Evolutionary conservation across 2,888 invertebrate genomes (phyloP).

Genomic region (Thelaira solivaga): DNA sequence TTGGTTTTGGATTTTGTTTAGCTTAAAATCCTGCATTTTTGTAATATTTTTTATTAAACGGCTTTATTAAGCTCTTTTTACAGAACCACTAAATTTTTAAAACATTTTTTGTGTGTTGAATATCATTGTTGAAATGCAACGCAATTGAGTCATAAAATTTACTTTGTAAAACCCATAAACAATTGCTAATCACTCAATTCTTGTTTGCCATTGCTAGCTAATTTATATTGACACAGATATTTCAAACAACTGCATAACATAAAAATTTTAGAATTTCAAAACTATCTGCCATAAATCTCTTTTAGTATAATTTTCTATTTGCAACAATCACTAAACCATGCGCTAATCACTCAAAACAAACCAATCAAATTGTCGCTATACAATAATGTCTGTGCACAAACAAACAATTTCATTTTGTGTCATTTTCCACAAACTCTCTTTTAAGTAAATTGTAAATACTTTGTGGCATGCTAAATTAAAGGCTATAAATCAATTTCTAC

Average conservation of each 20-base stretch:
- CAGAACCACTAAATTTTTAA: too few species aligned
- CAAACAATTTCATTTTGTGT: not conserved
- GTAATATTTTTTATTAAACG: too few species aligned
- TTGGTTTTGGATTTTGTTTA: too few species aligned
- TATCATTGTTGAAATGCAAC: too few species aligned
- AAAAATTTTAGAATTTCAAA: not conserved
- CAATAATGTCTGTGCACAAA: not conserved
- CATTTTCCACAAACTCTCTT: conserved; percentile 7
- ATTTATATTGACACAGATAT: conserved; percentile 24
- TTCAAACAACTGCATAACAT: not conserved
- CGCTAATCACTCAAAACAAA: conserved; percentile 44
- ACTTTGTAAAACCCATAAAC: not conserved
- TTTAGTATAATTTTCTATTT: conserved; percentile 3
- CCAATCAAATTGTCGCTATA: conserved; percentile 48
- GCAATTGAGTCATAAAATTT: not conserved
- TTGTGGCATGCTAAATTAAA: conserved; percentile 60
- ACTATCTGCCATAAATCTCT: conserved; percentile 22
- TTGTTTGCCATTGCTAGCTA: too few species aligned
- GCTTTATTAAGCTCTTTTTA: too few species aligned
- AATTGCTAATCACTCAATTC: too few species aligned
- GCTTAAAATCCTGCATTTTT: too few species aligned
- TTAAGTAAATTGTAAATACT: conserved; percentile 45
- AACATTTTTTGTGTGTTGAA: too few species aligned
- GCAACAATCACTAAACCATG: conserved; percentile 26
- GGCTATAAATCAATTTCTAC: conserved; percentile 58